Evolutionary conservation across 1,140 invertebrate species (phyloP).

Genomic region (Panonychus citri): DNA sequence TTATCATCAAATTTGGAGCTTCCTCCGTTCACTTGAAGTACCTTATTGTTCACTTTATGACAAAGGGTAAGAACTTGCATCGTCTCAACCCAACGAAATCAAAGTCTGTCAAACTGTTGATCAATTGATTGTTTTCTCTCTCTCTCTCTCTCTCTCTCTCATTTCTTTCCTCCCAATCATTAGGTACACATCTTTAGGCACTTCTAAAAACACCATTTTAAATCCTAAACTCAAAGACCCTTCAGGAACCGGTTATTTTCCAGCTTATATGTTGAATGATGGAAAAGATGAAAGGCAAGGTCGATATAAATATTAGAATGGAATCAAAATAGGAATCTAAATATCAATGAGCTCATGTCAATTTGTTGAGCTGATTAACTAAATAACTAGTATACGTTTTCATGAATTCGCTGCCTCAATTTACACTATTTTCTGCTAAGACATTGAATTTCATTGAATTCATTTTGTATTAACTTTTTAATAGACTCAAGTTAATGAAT

Average conservation of each 20-base stretch:
- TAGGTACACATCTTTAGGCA: slow-evolving; percentile 66
- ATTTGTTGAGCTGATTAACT: too few species aligned
- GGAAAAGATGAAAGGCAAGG: slow-evolving; percentile 35
- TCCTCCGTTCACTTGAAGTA: slow-evolving; percentile 46
- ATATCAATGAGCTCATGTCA: too few species aligned
- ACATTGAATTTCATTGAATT: too few species aligned
- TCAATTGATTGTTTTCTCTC: neutral
- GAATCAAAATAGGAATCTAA: too few species aligned
- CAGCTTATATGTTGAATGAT: slow-evolving; percentile 53
- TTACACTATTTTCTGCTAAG: too few species aligned
- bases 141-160: neutral
- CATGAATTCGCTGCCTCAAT: too few species aligned
- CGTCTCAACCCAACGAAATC: neutral
- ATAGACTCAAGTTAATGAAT: too few species aligned
- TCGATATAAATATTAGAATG: neutral
- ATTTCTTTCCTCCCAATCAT: neutral
- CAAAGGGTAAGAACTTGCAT: slow-evolving; percentile 31
- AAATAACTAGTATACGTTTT: too few species aligned
- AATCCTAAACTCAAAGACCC: slow-evolving; percentile 43
- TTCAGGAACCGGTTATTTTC: slow-evolving; percentile 33
- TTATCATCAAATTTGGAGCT: slow-evolving; percentile 70
- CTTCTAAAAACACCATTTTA: slow-evolving; percentile 43
- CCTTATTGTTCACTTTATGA: slow-evolving; percentile 77
- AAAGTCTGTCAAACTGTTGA: neutral
- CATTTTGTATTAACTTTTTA: too few species aligned